A percentile compares a stretch with the other conserved stretches of the same genome.
phyloP scores from a whole-genome alignment of 2,113 vertebrate genomes.

The Alouatta palliata region DNA sequence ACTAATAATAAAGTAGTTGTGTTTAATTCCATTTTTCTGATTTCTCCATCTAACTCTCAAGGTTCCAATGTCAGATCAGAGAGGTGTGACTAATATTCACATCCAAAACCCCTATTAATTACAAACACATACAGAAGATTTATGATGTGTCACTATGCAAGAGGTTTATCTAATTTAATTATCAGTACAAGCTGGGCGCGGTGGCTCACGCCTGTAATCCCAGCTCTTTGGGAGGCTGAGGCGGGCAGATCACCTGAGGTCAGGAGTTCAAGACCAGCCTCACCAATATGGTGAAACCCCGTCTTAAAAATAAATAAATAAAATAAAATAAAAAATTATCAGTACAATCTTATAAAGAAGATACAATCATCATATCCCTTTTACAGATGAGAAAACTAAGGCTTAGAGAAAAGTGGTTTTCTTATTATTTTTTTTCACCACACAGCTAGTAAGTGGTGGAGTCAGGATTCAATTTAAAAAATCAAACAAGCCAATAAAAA shows the following conservation, averaged over 20 bases:
- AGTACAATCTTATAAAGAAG: neutral
- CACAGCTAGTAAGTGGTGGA: neutral
- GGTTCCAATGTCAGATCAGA: neutral
- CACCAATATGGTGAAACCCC: too few relatives aligned
- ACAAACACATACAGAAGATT: neutral
- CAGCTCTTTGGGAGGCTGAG: too few relatives aligned
- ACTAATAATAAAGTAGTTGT: neutral
- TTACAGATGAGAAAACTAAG: neutral
- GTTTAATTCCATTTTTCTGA: constrained; percentile 22
- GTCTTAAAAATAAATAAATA: too few relatives aligned
- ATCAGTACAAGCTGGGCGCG: neutral
- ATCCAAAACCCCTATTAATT: neutral
- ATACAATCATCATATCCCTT: neutral
- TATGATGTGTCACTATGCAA: neutral
- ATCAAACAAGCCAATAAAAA: constrained; percentile 35
- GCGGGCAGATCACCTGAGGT: too few relatives aligned
- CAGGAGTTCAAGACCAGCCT: too few relatives aligned
- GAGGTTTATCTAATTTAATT: neutral
- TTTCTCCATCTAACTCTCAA: constrained; percentile 10
- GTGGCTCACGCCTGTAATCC: too few relatives aligned
- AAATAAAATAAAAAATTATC: too few relatives aligned
- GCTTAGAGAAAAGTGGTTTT: constrained; percentile 15
- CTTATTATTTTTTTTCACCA: neutral
- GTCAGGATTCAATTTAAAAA: neutral
- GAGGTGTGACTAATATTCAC: neutral